Evolutionary conservation across 2,113 vertebrate species (phyloP).

Genomic region (Platysteira castanea): DNA sequence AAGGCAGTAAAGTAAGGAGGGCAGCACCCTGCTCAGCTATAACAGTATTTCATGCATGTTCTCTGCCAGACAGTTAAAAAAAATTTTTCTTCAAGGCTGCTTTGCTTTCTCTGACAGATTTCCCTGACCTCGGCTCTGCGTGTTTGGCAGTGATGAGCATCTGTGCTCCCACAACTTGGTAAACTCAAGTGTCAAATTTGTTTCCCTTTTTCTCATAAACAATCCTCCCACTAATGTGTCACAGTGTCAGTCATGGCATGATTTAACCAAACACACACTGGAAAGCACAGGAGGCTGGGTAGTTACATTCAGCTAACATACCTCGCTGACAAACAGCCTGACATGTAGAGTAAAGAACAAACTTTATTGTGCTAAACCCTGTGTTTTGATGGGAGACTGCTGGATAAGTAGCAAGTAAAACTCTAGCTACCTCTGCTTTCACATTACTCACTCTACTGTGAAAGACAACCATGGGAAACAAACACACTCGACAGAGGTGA

Average conservation of each 20-base stretch:
- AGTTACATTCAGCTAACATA: not conserved
- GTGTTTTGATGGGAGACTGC: not conserved
- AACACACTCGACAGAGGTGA: not conserved
- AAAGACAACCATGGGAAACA: not conserved
- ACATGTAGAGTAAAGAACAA: not conserved
- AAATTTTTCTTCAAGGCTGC: not conserved
- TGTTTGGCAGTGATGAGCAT: not conserved
- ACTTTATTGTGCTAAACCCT: not conserved
- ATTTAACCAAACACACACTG: not conserved
- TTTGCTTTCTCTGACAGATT: constrained; percentile 18
- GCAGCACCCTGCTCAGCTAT: not conserved
- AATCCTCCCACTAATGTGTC: constrained; percentile 20
- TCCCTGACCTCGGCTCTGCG: not conserved
- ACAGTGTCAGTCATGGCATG: not conserved
- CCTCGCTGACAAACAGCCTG: not conserved
- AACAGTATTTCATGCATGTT: not conserved
- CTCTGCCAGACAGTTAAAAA: not conserved
- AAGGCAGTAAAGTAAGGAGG: not conserved
- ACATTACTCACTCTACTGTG: not conserved
- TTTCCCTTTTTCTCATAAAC: constrained; percentile 45
- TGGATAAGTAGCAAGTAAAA: not conserved
- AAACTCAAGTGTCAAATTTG: constrained; percentile 41
- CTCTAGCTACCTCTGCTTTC: not conserved
- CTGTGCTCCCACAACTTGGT: not conserved
- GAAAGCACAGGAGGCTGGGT: not conserved